These are phyloP conservation scores for Erebia aethiops DNA, from an alignment of 2,888 invertebrate genomes.

Conservation along the genomic window DNA sequence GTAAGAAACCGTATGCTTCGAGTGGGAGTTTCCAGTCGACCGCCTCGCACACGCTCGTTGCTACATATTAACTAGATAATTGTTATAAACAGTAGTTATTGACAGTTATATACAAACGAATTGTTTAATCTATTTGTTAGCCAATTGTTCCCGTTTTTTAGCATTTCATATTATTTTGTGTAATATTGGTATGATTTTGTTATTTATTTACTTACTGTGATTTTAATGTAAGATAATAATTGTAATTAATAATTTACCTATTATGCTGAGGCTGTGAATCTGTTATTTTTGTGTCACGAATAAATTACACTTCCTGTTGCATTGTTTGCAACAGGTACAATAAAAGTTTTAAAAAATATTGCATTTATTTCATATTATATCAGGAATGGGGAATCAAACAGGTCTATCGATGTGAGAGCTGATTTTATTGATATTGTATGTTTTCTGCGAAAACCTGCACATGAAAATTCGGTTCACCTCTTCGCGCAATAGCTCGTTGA, in stretches of 20 bases:
- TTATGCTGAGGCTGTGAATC: conserved; percentile 13
- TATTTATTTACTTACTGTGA: conserved; percentile 4
- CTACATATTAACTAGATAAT: neutral
- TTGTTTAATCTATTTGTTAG: neutral
- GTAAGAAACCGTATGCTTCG: conserved; percentile 54
- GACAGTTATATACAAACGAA: neutral
- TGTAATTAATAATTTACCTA: conserved; percentile 1
- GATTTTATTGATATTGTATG: too few species aligned
- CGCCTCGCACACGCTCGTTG: conserved; percentile 24
- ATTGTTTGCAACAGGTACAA: neutral
- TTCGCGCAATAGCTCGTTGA: too few species aligned
- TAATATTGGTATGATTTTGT: neutral
- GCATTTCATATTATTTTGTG: neutral
- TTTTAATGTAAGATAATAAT: conserved; percentile 8
- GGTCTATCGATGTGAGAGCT: too few species aligned
- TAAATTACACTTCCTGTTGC: neutral
- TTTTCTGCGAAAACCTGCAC: too few species aligned
- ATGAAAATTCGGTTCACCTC: too few species aligned
- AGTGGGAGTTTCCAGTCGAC: conserved; percentile 61
- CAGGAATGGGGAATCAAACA: too few species aligned
- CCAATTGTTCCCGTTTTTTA: neutral
- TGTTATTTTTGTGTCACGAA: conserved; percentile 4
- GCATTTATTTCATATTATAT: neutral
- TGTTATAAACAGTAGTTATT: neutral
- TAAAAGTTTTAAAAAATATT: neutral